Evolutionary conservation across 2,113 vertebrate genomes (phyloP), one percentile per base, ranked within the genome.

Genomic region (Orientallactaga bullata): DNA sequence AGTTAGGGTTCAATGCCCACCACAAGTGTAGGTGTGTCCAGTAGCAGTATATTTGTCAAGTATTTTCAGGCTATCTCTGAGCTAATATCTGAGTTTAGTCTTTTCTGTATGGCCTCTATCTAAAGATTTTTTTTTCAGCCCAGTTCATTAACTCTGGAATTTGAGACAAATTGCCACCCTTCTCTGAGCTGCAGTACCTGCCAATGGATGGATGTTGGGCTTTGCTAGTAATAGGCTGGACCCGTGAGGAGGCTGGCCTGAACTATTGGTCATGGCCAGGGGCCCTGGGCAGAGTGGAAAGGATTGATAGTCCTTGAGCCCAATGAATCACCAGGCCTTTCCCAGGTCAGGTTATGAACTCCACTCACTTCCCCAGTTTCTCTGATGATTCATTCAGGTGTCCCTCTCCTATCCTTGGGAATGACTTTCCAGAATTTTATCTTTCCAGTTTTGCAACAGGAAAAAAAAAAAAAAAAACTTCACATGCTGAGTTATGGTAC

Each of bases 401-500:
- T 23, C 74, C 73, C 73, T 96, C 68, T 89, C 60, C 65, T 90
- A 66, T 61, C 73, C 68, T 93, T 92, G 77, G 26, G 65, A 96
- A 92, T 93, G 95, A 95, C 69, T 79, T 96, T 96, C 77, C 73
- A 88, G 90, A 95, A 93, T 91, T 91, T 94, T 83, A 1, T 93
- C 37, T 93, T 39, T 93, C 66, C 65, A 91, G 58, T 93, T 96
- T 96, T 95, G 15, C 63, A 90, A 68, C 58, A 96, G 72, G 68
- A 93, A 82, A 89, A 47, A 82, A 89, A 47, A 47, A 47, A 47
- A 47, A 47, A 47, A 5, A 5, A 47, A 47, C 58, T 93, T 95
- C 73, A 77, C 77, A 65, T 81, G 72, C 77, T 94, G 88, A 94
- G 82, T 89, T 89, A 94, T 60, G 35, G 73, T 72, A 95, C 80